Base-by-base conservation (phyloP, 2,797 vertebrate genomes). In the Erethizon dorsatum region DNA sequence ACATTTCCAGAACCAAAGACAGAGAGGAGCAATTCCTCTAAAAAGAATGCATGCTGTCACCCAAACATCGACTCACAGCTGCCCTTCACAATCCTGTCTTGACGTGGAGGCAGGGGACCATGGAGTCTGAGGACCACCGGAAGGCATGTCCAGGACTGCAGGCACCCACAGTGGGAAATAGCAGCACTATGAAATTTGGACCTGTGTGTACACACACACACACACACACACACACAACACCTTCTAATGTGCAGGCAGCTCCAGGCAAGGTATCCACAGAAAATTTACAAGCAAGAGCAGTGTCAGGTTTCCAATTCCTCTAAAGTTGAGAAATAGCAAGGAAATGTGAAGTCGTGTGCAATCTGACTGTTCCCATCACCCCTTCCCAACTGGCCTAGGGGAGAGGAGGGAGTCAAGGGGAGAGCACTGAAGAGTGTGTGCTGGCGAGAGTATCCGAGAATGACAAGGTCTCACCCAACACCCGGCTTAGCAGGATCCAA, bases 181-280 rank as follows among this genome's bases (percentile, higher is more conserved):
- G 24, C 45, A 33, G 11, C 47, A 45, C 14, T 0, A 0, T 57
- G 14, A 86, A 20, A 6, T 11, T 47, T 6, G 13, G 17, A 26
- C 54, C 67, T 65, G 28, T 15, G n/a, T 5, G 9, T 11, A 41
- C 18, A 33, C 56, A 47, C 37, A 22, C 47, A 2, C 31, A 47
- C 1, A 7, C 37, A 11, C 33, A 57, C n/a, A 47, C 69, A 88
- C 37, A 45, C 37, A 12, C 52, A 75, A 56, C 0, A 0, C 26
- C 33, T 78, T 18, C 84, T 22, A 2, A 33, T 37, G 50, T 6
- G 2, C 83, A 69, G 22, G 17, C 31, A n/a, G 52, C 61, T 37
- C 80, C 2, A 1, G 2, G 7, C 8, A 15, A 20, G 1, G n/a
- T 6, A 3, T 22, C 65, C 41, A 1, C 8, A 31, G 24, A 26